These are phyloP conservation scores for Sorex fumeus DNA, from an alignment of 2,113 vertebrate genomes.

Conservation along the genomic window DNA sequence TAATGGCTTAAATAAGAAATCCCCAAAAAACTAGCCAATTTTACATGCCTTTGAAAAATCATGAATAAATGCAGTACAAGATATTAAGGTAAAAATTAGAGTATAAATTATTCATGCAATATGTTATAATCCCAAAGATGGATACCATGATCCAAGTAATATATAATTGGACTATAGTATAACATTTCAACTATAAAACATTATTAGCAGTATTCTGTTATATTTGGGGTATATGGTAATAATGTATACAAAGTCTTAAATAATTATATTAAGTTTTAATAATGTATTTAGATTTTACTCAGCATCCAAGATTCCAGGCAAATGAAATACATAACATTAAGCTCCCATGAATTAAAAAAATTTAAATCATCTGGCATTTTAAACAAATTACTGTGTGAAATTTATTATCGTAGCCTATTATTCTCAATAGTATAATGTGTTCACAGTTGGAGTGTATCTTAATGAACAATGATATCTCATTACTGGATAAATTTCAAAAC, in stretches of 20 bases:
- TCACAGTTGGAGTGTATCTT: constrained; percentile 62
- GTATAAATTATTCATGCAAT: constrained; percentile 65
- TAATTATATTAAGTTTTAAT: constrained; percentile 5
- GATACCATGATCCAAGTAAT: not conserved
- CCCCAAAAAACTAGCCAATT: constrained; percentile 14
- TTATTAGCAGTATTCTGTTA: constrained; percentile 13
- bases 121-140: constrained; percentile 33
- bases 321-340: constrained; percentile 18
- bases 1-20: constrained; percentile 11
- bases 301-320: not conserved
- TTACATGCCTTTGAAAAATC: constrained; percentile 27
- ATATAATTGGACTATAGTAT: not conserved
- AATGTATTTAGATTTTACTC: not conserved
- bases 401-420: constrained; percentile 46
- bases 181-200: constrained; percentile 16
- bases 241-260: not conserved
- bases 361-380: constrained; percentile 51
- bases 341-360: constrained; percentile 27
- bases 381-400: constrained; percentile 62
- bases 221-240: not conserved
- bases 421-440: constrained; percentile 57
- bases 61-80: constrained; percentile 61
- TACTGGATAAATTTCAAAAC: constrained; percentile 66
- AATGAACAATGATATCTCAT: constrained; percentile 69
- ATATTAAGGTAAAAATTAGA: constrained; percentile 63